Evolutionary conservation across 2,113 vertebrate genomes (phyloP).

Genomic region (Apteryx owenii): DNA sequence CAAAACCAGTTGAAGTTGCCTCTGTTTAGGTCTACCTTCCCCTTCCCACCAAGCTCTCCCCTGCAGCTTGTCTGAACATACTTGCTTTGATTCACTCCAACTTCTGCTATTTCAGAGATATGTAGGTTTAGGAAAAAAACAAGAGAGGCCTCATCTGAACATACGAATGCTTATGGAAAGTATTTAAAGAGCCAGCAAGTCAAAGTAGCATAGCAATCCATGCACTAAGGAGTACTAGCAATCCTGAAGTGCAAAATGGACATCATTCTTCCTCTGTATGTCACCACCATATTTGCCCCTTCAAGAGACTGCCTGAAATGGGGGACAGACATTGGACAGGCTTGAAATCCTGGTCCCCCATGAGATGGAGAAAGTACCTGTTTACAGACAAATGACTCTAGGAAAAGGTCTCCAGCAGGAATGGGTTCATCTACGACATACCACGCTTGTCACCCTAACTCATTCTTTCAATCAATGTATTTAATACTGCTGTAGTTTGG

Average conservation of each 20-base stretch:
- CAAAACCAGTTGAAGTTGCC: not conserved
- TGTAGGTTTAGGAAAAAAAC: not conserved
- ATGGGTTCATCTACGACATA: too few relatives aligned
- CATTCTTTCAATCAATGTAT: not conserved
- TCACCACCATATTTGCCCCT: not conserved
- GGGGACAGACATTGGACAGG: accelerated
- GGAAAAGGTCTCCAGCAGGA: not conserved
- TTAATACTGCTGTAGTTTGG: not conserved
- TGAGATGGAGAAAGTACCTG: not conserved
- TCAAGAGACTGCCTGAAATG: not conserved
- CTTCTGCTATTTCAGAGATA: not conserved
- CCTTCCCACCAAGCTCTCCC: not conserved
- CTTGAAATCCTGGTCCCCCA: not conserved
- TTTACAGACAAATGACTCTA: not conserved
- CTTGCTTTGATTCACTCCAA: accelerated
- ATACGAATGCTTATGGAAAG: not conserved
- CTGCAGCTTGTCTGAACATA: not conserved
- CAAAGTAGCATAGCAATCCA: not conserved
- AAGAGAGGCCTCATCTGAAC: not conserved
- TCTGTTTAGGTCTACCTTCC: not conserved
- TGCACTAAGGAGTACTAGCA: not conserved
- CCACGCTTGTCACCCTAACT: not conserved
- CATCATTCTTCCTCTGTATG: not conserved
- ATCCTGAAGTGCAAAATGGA: not conserved
- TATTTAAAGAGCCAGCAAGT: not conserved